These are phyloP conservation scores for Deroptyus accipitrinus DNA, from an alignment of 2,113 vertebrate genomes.

Conservation along the genomic window DNA sequence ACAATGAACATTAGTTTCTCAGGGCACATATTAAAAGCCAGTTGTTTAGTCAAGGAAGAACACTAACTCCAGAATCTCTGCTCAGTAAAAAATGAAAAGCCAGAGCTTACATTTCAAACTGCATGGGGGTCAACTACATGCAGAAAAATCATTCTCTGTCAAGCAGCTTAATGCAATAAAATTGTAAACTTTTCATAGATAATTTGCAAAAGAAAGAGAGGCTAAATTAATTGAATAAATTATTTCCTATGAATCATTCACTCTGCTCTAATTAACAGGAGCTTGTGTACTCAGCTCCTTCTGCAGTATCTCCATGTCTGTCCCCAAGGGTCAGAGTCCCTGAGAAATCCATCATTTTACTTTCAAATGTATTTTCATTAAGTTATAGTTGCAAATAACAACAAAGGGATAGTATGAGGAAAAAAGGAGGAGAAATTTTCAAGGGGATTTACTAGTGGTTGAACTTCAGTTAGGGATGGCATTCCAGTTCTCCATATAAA, in stretches of 20 bases:
- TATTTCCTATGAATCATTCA: slow-evolving; percentile 62
- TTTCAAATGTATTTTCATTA: slow-evolving; percentile 68
- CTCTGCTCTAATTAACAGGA: slow-evolving; percentile 63
- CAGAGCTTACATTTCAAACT: neutral
- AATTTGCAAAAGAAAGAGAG: slow-evolving; percentile 51
- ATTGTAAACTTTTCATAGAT: slow-evolving; percentile 33
- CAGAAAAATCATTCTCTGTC: neutral
- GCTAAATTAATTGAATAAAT: slow-evolving; percentile 68
- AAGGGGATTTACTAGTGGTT: neutral
- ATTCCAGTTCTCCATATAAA: neutral
- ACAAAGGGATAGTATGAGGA: neutral
- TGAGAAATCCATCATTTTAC: slow-evolving; percentile 58
- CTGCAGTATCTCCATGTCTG: slow-evolving; percentile 40
- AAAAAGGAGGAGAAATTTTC: slow-evolving; percentile 11
- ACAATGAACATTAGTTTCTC: neutral
- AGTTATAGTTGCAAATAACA: slow-evolving; percentile 34
- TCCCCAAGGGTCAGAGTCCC: slow-evolving; percentile 60
- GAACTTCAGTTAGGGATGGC: neutral
- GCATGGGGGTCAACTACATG: neutral
- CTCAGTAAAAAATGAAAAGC: neutral
- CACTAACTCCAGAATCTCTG: neutral
- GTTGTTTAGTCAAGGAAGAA: neutral
- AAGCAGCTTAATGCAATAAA: slow-evolving; percentile 28
- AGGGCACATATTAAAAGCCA: neutral
- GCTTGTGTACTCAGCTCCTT: slow-evolving; percentile 44